Percentiles rank a stretch among this genome's conserved stretches.
phyloP scores from a whole-genome alignment of 2,888 invertebrate genomes.

The Synanthedon andrenaeformis region DNA sequence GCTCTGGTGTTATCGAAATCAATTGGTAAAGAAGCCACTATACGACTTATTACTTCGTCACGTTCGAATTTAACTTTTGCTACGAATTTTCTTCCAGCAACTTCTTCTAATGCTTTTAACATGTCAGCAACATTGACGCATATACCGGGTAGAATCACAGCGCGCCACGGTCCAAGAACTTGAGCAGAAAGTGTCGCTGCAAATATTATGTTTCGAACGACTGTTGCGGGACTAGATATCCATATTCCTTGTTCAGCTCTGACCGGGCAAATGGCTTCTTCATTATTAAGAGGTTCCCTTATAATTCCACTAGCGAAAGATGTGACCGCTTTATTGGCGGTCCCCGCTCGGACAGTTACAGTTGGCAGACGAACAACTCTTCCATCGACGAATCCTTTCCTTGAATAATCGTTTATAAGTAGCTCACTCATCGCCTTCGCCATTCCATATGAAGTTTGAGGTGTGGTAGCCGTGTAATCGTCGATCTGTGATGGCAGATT shows the following conservation, averaged over 20 bases:
- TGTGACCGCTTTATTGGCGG: slow-evolving; percentile 49
- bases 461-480: slow-evolving; percentile 37
- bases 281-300: slow-evolving; percentile 44
- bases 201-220: slow-evolving; percentile 35
- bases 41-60: slow-evolving; percentile 28
- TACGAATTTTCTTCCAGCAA: slow-evolving; percentile 33
- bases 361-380: slow-evolving; percentile 45
- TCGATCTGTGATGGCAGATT: slow-evolving; percentile 27
- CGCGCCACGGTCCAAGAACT: slow-evolving; percentile 31
- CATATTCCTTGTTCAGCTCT: slow-evolving; percentile 30
- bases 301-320: slow-evolving; percentile 54
- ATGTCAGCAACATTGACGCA: slow-evolving; percentile 34
- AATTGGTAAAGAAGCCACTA: slow-evolving; percentile 39
- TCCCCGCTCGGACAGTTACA: slow-evolving; percentile 47
- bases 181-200: slow-evolving; percentile 26
- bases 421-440: slow-evolving; percentile 53
- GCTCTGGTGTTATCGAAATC: slow-evolving; percentile 38
- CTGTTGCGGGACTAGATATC: slow-evolving; percentile 40
- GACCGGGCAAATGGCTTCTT: slow-evolving; percentile 33
- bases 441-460: slow-evolving; percentile 49
- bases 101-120: slow-evolving; percentile 30
- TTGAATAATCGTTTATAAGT: slow-evolving; percentile 44
- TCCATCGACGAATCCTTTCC: slow-evolving; percentile 46
- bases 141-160: slow-evolving; percentile 43
- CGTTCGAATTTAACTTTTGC: slow-evolving; percentile 27